phyloP scores from a whole-genome alignment of 2,113 vertebrate species.

The Barbus barbus region DNA sequence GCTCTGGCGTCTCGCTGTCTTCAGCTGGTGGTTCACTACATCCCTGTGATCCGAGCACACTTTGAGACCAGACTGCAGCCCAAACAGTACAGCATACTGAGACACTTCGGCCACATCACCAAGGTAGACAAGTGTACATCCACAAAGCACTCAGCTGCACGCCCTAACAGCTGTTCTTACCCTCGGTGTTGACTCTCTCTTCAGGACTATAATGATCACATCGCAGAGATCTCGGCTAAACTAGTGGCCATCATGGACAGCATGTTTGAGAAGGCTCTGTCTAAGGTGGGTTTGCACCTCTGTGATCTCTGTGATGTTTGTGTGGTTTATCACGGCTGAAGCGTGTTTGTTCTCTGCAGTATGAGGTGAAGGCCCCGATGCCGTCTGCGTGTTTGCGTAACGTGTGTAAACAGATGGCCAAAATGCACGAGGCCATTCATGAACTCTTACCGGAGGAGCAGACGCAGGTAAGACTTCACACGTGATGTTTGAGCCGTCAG shows the following conservation, averaged over 20 bases:
- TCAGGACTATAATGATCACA: slow-evolving; percentile 97
- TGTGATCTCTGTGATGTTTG: not conserved
- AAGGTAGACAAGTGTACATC: slow-evolving; percentile 56
- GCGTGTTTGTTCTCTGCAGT: slow-evolving; percentile 71
- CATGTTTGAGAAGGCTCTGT: slow-evolving; percentile 92
- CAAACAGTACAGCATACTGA: slow-evolving; percentile 91
- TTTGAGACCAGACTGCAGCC: slow-evolving; percentile 93
- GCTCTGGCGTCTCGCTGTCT: slow-evolving; percentile 94
- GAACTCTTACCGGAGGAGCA: slow-evolving; percentile 95
- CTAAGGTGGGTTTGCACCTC: slow-evolving; percentile 79
- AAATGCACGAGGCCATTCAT: slow-evolving; percentile 97
- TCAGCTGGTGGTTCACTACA: slow-evolving; percentile 95
- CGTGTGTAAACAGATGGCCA: slow-evolving; percentile 95
- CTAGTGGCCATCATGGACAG: slow-evolving; percentile 99
- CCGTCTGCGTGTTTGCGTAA: slow-evolving; percentile 94
- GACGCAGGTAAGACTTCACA: slow-evolving; percentile 81
- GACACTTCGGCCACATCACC: slow-evolving; percentile 97
- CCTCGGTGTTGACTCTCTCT: slow-evolving; percentile 35
- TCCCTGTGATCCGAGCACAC: slow-evolving; percentile 91
- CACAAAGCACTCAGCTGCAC: no score
- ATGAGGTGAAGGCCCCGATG: slow-evolving; percentile 97
- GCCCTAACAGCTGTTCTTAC: not conserved
- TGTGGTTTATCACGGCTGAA: not conserved
- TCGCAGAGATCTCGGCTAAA: slow-evolving; percentile 94
- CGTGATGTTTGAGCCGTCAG: not conserved